Evolutionary conservation across 2,888 invertebrate genomes (phyloP).

Genomic region (Parnassius apollo): DNA sequence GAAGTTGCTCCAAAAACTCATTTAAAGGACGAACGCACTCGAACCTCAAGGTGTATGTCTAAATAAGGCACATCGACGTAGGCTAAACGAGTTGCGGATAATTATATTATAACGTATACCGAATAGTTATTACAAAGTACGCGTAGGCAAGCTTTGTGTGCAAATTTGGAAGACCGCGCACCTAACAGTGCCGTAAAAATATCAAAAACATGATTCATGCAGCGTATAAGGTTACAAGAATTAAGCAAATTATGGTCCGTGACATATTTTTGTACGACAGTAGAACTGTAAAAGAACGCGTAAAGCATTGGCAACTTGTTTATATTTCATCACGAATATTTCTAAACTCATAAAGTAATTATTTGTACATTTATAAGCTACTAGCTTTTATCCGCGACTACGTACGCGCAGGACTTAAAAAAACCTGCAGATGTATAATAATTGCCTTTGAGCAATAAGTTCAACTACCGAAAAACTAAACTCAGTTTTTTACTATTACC

Average conservation of each 20-base stretch:
- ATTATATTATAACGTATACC: conserved; percentile 32
- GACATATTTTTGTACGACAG: conserved; percentile 19
- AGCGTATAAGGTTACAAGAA: conserved; percentile 21
- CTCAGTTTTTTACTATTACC: no score
- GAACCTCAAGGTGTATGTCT: conserved; percentile 37
- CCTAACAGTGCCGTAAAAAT: conserved; percentile 35
- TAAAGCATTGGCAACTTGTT: conserved; percentile 1
- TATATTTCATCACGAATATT: background rate
- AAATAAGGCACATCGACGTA: conserved; percentile 39
- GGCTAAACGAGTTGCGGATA: conserved; percentile 42
- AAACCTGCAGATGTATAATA: no score
- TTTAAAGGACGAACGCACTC: conserved; percentile 32
- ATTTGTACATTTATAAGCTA: no score
- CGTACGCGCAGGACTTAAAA: no score
- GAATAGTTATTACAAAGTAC: conserved; percentile 31
- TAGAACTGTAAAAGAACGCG: conserved; percentile 3
- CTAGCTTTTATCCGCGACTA: no score
- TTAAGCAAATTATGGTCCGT: conserved; percentile 15
- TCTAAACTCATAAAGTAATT: no score
- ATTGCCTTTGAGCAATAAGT: no score
- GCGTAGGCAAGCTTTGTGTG: conserved; percentile 31
- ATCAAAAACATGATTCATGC: conserved; percentile 29
- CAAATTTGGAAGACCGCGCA: conserved; percentile 35
- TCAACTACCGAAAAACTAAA: no score
- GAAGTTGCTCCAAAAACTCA: conserved; percentile 21